Conservation (phyloP, 2,113 vertebrate genomes). For the Takifugu bimaculatus region DNA sequence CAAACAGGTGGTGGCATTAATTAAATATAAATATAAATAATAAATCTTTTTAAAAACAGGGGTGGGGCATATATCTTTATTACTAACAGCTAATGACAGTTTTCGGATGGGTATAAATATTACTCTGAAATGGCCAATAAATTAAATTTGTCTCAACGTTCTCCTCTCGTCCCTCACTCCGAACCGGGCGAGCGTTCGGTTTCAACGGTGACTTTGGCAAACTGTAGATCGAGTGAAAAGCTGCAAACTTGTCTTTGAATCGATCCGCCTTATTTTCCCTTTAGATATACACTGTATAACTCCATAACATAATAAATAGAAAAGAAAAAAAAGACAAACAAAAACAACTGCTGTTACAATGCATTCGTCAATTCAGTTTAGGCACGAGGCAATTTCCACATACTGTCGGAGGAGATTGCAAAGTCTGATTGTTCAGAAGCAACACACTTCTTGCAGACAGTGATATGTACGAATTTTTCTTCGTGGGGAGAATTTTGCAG, state of each 20-base stretch:
- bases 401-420: conserved; percentile 83
- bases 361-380: conserved; percentile 99
- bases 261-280: conserved; percentile 84
- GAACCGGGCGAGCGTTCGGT: conserved; percentile 39
- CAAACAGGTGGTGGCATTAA: conserved; percentile 65
- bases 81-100: conserved; percentile 33
- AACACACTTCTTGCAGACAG: conserved; percentile 84
- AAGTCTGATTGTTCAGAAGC: conserved; percentile 99
- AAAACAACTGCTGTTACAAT: conserved; percentile 94
- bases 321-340: conserved; percentile 60
- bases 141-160: conserved; percentile 56
- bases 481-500: conserved; percentile 80
- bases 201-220: conserved; percentile 60
- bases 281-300: conserved; percentile 91
- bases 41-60: conserved; percentile 39
- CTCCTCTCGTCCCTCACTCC: conserved; percentile 30
- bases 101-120: conserved; percentile 48
- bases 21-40: conserved; percentile 71
- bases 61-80: conserved; percentile 28
- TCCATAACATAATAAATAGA: conserved; percentile 98
- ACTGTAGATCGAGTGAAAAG: conserved; percentile 82
- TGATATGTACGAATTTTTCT: conserved; percentile 78
- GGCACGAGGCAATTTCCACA: conserved; percentile 98
- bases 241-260: conserved; percentile 78
- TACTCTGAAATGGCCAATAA: conserved; percentile 61